Evolutionary conservation across 2,113 vertebrate species (phyloP).

Genomic region (Martes martes): DNA sequence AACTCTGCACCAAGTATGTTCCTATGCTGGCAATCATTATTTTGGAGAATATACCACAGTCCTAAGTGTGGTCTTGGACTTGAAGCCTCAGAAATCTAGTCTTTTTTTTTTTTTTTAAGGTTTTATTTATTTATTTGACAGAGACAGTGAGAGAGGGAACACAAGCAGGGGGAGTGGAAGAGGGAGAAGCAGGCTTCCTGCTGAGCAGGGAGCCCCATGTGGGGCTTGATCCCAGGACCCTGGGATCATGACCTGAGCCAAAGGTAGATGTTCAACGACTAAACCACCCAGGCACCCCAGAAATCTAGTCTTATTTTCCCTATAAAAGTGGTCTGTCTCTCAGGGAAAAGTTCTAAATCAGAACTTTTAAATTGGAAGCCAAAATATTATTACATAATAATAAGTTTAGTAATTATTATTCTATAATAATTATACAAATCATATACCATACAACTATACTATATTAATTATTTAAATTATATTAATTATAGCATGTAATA

Average conservation of each 20-base stretch:
- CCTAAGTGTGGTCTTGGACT: not conserved
- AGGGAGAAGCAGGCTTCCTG: too few relatives aligned
- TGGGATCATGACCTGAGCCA: too few relatives aligned
- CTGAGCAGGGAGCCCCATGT: too few relatives aligned
- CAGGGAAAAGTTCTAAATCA: not conserved
- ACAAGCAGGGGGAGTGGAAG: too few relatives aligned
- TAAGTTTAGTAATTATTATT: not conserved
- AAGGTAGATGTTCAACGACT: too few relatives aligned
- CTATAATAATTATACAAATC: not conserved
- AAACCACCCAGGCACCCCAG: not conserved
- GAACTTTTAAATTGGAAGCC: not conserved
- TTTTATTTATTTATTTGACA: too few relatives aligned
- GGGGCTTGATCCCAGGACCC: too few relatives aligned
- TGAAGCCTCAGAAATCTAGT: not conserved
- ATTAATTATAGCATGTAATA: not conserved
- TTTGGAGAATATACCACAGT: not conserved
- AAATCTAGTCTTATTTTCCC: not conserved
- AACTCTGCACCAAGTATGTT: not conserved
- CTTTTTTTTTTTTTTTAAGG: too few relatives aligned
- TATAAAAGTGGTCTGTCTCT: not conserved
- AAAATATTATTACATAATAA: not conserved
- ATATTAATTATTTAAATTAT: not conserved
- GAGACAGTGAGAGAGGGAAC: too few relatives aligned
- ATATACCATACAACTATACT: not conserved
- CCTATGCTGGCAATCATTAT: fast-evolving